These are phyloP conservation scores for Leptobrachium leishanense DNA, from an alignment of 2,113 vertebrate genomes.

Conservation along the genomic window DNA sequence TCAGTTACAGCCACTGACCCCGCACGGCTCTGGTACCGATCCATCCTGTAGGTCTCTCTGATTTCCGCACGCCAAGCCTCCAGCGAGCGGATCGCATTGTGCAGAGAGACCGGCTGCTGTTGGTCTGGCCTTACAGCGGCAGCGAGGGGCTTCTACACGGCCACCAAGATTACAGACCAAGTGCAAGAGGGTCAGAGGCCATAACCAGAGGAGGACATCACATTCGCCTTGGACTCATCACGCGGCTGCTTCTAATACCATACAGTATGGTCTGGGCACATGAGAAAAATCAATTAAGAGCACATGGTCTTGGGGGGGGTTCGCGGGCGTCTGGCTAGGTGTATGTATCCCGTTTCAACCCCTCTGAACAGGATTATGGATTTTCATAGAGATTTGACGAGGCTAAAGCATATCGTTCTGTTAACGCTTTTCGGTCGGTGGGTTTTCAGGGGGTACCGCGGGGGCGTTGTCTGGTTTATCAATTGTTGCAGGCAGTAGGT, in stretches of 20 bases:
- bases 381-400: too few relatives aligned
- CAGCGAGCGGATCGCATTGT: neutral
- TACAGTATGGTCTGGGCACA: too few relatives aligned
- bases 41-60: slow-evolving; percentile 26
- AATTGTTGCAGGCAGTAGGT: too few relatives aligned
- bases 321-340: too few relatives aligned
- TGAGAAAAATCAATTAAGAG: too few relatives aligned
- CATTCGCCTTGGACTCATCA: slow-evolving; percentile 78
- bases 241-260: slow-evolving; percentile 41
- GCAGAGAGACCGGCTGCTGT: slow-evolving; percentile 55
- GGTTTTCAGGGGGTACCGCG: too few relatives aligned
- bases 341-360: too few relatives aligned
- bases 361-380: too few relatives aligned
- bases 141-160: slow-evolving; percentile 56
- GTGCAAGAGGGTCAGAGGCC: slow-evolving; percentile 46
- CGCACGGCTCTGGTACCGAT: neutral
- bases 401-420: too few relatives aligned
- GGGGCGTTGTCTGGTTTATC: too few relatives aligned
- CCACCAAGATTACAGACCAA: slow-evolving; percentile 79
- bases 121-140: slow-evolving; percentile 73
- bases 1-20: slow-evolving; percentile 48
- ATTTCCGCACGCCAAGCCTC: slow-evolving; percentile 2
- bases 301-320: too few relatives aligned
- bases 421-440: too few relatives aligned
- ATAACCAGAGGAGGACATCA: slow-evolving; percentile 63